Conservation (phyloP, 2,888 invertebrate genomes). For the Leptopilina syphax region DNA sequence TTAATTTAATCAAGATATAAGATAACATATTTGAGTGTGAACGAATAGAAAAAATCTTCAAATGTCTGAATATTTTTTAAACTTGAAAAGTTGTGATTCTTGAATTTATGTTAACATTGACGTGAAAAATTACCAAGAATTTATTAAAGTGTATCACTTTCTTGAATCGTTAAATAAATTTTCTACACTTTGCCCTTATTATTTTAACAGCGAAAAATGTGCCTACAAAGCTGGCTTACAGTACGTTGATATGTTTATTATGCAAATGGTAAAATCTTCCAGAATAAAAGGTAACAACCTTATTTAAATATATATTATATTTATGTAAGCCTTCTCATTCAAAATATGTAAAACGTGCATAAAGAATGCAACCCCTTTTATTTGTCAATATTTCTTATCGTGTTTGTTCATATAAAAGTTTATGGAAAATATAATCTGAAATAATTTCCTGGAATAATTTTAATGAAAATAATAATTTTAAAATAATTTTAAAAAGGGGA, state of each 20-base stretch:
- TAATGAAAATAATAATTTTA: too few relatives aligned
- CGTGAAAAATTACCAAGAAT: neutral
- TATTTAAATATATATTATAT: constrained; percentile 30
- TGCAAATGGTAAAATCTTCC: constrained; percentile 28
- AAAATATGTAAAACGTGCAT: neutral
- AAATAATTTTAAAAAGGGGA: too few relatives aligned
- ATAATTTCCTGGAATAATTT: too few relatives aligned
- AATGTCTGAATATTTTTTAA: too few relatives aligned
- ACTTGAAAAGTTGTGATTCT: too few relatives aligned
- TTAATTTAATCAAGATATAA: neutral
- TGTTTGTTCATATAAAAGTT: too few relatives aligned
- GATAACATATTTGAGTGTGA: too few relatives aligned
- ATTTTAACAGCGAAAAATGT: neutral
- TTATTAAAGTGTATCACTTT: constrained; percentile 5
- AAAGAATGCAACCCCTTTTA: neutral
- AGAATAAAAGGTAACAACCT: neutral
- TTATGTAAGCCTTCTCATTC: neutral
- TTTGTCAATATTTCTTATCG: neutral
- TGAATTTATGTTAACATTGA: too few relatives aligned
- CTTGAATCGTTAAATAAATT: neutral
- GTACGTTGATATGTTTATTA: constrained; percentile 6
- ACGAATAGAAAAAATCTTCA: too few relatives aligned
- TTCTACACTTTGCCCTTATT: neutral
- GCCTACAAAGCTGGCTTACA: constrained; percentile 1
- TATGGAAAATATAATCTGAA: too few relatives aligned